Conservation (phyloP, 2,113 vertebrate species). For the Synchiropus splendidus region DNA sequence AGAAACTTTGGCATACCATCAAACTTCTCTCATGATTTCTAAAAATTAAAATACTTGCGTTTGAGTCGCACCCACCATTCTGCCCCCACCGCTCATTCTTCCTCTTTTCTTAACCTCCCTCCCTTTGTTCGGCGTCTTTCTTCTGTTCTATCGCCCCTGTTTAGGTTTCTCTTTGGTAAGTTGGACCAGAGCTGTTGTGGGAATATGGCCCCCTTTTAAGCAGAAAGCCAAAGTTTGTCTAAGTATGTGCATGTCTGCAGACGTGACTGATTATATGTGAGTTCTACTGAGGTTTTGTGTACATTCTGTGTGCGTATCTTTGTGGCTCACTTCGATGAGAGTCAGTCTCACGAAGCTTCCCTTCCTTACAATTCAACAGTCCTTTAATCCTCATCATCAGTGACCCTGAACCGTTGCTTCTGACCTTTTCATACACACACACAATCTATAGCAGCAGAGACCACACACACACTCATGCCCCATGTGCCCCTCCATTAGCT, state of each 20-base stretch:
- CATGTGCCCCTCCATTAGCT: constrained; percentile 28
- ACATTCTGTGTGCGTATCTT: constrained; percentile 27
- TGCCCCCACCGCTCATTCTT: constrained; percentile 15
- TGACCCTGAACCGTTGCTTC: constrained; percentile 48
- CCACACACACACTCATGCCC: constrained; percentile 14
- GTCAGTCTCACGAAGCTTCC: constrained; percentile 48
- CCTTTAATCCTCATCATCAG: constrained; percentile 61
- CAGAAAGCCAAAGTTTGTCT: constrained; percentile 36
- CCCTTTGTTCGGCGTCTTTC: constrained; percentile 14
- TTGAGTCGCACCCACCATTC: constrained; percentile 21
- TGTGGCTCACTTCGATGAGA: constrained; percentile 38
- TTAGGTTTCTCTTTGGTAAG: constrained; percentile 33
- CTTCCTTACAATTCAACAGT: constrained; percentile 43
- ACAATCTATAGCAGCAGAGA: not conserved
- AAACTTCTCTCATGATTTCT: constrained; percentile 61
- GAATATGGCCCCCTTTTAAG: constrained; percentile 29
- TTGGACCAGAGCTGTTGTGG: constrained; percentile 42
- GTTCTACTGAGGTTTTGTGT: constrained; percentile 33
- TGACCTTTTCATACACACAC: constrained; percentile 25
- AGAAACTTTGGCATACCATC: constrained; percentile 50
- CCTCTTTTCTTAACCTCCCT: constrained; percentile 4
- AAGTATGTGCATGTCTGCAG: constrained; percentile 32
- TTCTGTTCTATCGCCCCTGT: constrained; percentile 37
- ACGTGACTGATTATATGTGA: constrained; percentile 47
- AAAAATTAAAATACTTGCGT: constrained; percentile 57